phyloP scores from a whole-genome alignment of 1,140 invertebrate genomes.

The Steinernema feltiae region DNA sequence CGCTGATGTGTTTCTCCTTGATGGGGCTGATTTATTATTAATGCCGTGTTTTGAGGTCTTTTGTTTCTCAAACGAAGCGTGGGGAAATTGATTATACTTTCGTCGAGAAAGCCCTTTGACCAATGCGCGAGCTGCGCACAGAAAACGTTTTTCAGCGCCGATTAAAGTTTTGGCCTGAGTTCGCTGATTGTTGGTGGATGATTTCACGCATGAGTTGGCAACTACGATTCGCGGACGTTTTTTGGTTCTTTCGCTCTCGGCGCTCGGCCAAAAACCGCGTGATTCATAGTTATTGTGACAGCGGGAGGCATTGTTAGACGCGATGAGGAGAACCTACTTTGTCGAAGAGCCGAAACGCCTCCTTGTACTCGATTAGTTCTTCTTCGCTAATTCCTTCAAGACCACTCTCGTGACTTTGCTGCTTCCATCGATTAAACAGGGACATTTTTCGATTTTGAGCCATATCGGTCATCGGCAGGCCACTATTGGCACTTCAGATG shows the following conservation, averaged over 20 bases:
- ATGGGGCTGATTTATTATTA: slow-evolving; percentile 5
- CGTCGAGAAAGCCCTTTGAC: neutral
- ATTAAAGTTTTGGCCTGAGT: neutral
- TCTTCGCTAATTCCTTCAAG: slow-evolving; percentile 41
- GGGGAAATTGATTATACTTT: neutral
- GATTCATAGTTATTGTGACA: neutral
- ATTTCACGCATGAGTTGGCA: neutral
- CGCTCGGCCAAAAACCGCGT: neutral
- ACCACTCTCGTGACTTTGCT: slow-evolving; percentile 36
- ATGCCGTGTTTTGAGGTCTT: slow-evolving; percentile 10
- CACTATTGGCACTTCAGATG: neutral
- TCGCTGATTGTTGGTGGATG: neutral
- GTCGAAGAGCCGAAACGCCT: slow-evolving; percentile 56
- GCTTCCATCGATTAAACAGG: slow-evolving; percentile 79
- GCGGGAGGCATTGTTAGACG: neutral
- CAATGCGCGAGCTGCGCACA: neutral
- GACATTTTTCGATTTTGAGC: slow-evolving; percentile 24
- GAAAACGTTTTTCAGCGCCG: neutral
- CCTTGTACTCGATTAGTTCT: slow-evolving; percentile 52
- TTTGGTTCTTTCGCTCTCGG: neutral
- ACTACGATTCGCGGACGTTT: neutral
- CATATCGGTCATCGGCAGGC: neutral
- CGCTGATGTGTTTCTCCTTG: neutral
- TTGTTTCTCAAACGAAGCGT: neutral
- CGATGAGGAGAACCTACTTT: slow-evolving; percentile 42